Conservation (phyloP, 2,113 vertebrate genomes). For the Pseudorhombus dupliciocellatus region DNA sequence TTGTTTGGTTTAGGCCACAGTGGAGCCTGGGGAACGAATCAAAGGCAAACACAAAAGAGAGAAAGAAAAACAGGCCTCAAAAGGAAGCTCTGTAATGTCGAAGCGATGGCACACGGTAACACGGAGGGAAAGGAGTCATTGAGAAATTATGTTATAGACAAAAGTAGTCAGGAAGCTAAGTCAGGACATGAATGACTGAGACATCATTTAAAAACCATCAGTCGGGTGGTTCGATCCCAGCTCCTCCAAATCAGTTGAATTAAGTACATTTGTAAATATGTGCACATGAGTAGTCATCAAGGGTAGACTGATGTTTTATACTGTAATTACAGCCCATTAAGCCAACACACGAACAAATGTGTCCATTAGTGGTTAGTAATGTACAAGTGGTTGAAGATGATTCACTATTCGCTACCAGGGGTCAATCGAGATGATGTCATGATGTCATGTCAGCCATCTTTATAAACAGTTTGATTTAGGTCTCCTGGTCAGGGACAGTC, state of each 20-base stretch:
- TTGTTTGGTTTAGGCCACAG: conserved; percentile 8
- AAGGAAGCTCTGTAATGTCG: conserved; percentile 6
- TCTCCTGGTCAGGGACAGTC: too few species aligned
- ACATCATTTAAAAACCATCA: not conserved
- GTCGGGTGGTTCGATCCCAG: too few species aligned
- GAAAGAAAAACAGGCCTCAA: not conserved
- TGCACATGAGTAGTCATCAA: not conserved
- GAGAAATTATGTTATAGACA: not conserved
- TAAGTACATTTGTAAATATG: not conserved
- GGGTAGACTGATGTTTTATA: too few species aligned
- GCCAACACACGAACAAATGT: too few species aligned
- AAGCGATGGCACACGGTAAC: not conserved
- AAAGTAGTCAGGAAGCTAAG: not conserved
- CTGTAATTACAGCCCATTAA: too few species aligned
- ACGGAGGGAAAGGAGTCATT: not conserved
- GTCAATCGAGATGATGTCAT: too few species aligned
- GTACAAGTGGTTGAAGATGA: too few species aligned
- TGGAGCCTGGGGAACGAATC: conserved; percentile 10
- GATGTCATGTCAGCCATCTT: too few species aligned
- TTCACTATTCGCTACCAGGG: too few species aligned
- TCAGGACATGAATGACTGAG: not conserved
- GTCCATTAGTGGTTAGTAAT: too few species aligned
- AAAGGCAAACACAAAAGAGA: conserved; percentile 1
- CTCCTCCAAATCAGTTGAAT: too few species aligned
- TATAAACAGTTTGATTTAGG: too few species aligned